Conservation (phyloP, 2,888 invertebrate species). For the Nycteola revayana region DNA sequence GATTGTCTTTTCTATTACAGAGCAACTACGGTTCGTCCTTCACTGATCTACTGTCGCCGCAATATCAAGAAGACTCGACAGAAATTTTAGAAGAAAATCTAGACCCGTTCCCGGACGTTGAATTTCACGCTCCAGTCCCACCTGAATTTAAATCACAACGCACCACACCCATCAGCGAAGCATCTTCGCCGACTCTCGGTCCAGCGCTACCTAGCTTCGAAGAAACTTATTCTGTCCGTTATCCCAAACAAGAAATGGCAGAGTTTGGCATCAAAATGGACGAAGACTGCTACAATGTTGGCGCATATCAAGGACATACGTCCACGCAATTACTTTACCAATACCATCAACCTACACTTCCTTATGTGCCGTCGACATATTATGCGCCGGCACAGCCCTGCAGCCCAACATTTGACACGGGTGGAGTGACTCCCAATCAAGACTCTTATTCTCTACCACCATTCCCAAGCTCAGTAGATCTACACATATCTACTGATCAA, state of each 20-base stretch:
- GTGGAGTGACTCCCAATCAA: conserved; percentile 76
- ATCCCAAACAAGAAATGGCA: conserved; percentile 84
- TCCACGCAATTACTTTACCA: conserved; percentile 81
- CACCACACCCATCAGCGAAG: conserved; percentile 67
- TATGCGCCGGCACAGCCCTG: conserved; percentile 83
- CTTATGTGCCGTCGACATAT: conserved; percentile 79
- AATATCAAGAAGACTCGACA: conserved; percentile 87
- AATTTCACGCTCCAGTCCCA: conserved; percentile 72
- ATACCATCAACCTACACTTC: conserved; percentile 82
- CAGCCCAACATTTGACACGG: conserved; percentile 76
- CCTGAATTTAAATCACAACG: conserved; percentile 70
- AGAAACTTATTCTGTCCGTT: conserved; percentile 92
- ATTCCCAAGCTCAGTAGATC: conserved; percentile 86
- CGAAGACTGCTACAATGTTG: conserved; percentile 90
- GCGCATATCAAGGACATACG: conserved; percentile 81
- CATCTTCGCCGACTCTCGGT: conserved; percentile 72
- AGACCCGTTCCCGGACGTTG: conserved; percentile 88
- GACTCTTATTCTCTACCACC: conserved; percentile 88
- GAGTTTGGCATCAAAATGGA: conserved; percentile 91
- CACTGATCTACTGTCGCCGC: conserved; percentile 88
- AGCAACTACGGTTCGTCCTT: conserved; percentile 90
- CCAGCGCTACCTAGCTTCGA: conserved; percentile 92
- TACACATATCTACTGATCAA: conserved; percentile 85
- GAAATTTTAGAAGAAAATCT: conserved; percentile 87
- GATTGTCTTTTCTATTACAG: conserved; percentile 81